phyloP scores from a whole-genome alignment of 1,140 invertebrate species.

The Solen grandis region DNA sequence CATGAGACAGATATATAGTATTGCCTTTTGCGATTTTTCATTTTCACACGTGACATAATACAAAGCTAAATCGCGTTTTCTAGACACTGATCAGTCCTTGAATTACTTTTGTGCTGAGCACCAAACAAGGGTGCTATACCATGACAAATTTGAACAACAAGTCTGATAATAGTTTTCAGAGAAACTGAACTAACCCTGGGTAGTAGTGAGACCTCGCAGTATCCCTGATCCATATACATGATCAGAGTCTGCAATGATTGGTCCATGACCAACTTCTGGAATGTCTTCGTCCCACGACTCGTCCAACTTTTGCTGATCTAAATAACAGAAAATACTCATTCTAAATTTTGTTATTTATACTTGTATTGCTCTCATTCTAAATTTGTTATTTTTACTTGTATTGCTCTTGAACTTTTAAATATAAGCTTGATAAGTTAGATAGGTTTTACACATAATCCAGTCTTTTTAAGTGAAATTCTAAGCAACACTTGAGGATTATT shows the following conservation, averaged over 20 bases:
- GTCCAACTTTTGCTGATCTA: conserved; percentile 35
- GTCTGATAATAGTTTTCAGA: no score
- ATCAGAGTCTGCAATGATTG: conserved; percentile 5
- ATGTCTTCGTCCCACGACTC: conserved; percentile 26
- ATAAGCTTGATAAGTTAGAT: not conserved
- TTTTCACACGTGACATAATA: no score
- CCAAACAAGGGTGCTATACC: no score
- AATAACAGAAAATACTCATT: not conserved
- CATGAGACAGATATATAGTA: no score
- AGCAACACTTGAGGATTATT: not conserved
- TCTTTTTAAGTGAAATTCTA: not conserved
- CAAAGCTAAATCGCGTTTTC: no score
- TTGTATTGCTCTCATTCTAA: not conserved
- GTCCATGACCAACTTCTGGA: conserved; percentile 7
- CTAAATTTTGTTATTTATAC: no score
- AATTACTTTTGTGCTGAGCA: no score
- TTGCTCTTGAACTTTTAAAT: not conserved
- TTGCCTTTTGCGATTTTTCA: no score
- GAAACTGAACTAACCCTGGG: no score
- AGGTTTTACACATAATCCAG: not conserved
- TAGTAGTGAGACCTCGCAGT: conserved; percentile 29
- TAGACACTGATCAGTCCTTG: no score
- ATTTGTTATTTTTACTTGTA: not conserved
- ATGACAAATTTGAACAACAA: no score
- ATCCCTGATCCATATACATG: conserved; percentile 28